Percentiles rank a stretch among this genome's conserved stretches.
Conservation (phyloP, 2,888 invertebrate genomes). For the Eutolmus rufibarbis region DNA sequence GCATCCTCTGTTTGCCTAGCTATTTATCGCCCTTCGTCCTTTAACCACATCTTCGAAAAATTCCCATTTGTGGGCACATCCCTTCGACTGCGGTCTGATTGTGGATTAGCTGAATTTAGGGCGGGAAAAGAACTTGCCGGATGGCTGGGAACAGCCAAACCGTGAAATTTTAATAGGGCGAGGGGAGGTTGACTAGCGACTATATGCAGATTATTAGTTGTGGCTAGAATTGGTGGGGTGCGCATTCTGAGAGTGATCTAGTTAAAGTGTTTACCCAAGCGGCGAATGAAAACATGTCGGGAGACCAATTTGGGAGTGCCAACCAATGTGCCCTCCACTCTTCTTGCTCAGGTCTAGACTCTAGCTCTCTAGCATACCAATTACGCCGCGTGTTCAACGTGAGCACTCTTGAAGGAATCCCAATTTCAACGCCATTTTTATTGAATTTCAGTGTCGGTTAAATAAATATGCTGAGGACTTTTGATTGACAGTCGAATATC, state of each 20-base stretch:
- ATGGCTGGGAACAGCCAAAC: neutral
- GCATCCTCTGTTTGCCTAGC: conserved; percentile 13
- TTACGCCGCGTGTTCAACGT: conserved; percentile 31
- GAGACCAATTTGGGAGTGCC: conserved; percentile 28
- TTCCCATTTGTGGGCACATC: neutral
- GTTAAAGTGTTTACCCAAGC: conserved; percentile 34
- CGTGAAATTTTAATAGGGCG: conserved; percentile 19
- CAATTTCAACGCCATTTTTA: conserved; percentile 47
- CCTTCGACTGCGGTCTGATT: neutral
- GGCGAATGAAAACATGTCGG: conserved; percentile 24
- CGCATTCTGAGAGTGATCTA: neutral
- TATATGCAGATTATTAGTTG: conserved; percentile 32
- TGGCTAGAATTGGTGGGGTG: neutral
- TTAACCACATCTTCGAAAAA: neutral
- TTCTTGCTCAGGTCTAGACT: neutral
- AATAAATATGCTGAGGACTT: conserved; percentile 48
- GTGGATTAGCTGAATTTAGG: conserved; percentile 13
- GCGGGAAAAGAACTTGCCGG: neutral
- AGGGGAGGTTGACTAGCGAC: neutral
- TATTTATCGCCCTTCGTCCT: neutral
- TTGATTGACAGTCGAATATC: conserved; percentile 50
- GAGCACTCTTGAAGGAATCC: conserved; percentile 46
- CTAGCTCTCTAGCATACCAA: neutral
- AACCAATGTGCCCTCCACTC: neutral
- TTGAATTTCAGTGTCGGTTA: conserved; percentile 50